A percentile compares a stretch with the other conserved stretches of the same genome.
These are phyloP conservation scores for Trypoxylon attenuatum DNA, from an alignment of 2,888 invertebrate genomes.

Conservation along the genomic window DNA sequence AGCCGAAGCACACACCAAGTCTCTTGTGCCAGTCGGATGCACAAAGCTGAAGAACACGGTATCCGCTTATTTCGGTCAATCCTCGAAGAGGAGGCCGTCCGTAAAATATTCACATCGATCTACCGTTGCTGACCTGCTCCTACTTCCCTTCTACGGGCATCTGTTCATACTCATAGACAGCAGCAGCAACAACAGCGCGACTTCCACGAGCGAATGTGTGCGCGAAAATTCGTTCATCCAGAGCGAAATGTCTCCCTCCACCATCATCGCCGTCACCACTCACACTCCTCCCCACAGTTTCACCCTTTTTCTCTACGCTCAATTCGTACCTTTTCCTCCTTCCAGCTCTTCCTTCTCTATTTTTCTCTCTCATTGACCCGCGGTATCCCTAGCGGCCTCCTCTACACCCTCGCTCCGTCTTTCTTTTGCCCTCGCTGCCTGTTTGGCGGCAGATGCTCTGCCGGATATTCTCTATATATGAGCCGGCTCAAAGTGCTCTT, in stretches of 20 bases:
- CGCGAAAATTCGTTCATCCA: slow-evolving; percentile 18
- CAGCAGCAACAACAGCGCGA: no score
- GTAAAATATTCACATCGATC: slow-evolving; percentile 69
- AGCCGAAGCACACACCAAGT: slow-evolving; percentile 32
- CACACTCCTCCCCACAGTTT: slow-evolving; percentile 20
- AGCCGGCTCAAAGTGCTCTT: slow-evolving; percentile 60
- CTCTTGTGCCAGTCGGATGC: slow-evolving; percentile 46
- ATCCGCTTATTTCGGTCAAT: slow-evolving; percentile 64
- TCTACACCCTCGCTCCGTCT: neutral
- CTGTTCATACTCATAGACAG: no score
- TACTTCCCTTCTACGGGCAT: no score
- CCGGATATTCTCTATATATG: slow-evolving; percentile 40
- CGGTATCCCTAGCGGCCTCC: neutral
- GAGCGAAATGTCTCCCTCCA: slow-evolving; percentile 9
- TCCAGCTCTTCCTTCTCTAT: neutral
- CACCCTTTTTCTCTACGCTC: slow-evolving; percentile 4
- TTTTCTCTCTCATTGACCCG: neutral
- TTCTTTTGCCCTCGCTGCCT: slow-evolving; percentile 12
- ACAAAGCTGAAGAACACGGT: slow-evolving; percentile 54
- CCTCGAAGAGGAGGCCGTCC: slow-evolving; percentile 55
- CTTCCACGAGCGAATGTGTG: neutral
- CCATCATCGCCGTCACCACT: neutral
- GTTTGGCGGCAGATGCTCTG: slow-evolving; percentile 34
- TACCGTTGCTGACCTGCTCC: slow-evolving; percentile 52
- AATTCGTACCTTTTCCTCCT: neutral